phyloP scores from a whole-genome alignment of 2,888 invertebrate species.

The Cephus pulcher region DNA sequence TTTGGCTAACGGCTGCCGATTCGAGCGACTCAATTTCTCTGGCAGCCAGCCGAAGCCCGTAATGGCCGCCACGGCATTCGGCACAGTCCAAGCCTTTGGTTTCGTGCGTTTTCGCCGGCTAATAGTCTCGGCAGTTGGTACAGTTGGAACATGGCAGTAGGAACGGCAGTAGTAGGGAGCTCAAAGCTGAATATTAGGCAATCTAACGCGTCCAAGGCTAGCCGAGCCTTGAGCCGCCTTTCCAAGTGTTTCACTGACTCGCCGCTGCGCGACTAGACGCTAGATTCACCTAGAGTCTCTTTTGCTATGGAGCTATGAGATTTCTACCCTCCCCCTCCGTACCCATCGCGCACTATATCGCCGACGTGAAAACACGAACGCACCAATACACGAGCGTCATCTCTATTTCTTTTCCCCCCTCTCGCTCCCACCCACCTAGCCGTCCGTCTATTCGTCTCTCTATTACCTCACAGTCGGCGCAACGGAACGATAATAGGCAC shows the following conservation, averaged over 20 bases:
- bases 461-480: constrained; percentile 19
- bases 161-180: constrained; percentile 29
- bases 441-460: constrained; percentile 13
- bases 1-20: not conserved
- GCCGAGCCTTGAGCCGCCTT: constrained; percentile 63
- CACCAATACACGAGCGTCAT: not conserved
- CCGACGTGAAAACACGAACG: not conserved
- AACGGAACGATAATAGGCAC: constrained; percentile 17
- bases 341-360: not conserved
- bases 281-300: not conserved
- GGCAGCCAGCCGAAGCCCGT: not conserved
- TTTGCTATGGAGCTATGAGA: not conserved
- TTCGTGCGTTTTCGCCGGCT: constrained; percentile 37
- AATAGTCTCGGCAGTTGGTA: not conserved
- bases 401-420: constrained; percentile 18
- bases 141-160: not conserved
- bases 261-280: constrained; percentile 26
- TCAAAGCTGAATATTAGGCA: constrained; percentile 63
- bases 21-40: not conserved
- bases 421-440: constrained; percentile 24
- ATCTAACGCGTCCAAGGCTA: constrained; percentile 66
- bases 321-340: constrained; percentile 21
- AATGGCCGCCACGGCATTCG: not conserved
- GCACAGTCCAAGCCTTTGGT: not conserved
- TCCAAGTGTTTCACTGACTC: constrained; percentile 61